These are phyloP conservation scores for Mormyrops boulengeri DNA, from an alignment of 2,797 vertebrate species.

Conservation along the genomic window DNA sequence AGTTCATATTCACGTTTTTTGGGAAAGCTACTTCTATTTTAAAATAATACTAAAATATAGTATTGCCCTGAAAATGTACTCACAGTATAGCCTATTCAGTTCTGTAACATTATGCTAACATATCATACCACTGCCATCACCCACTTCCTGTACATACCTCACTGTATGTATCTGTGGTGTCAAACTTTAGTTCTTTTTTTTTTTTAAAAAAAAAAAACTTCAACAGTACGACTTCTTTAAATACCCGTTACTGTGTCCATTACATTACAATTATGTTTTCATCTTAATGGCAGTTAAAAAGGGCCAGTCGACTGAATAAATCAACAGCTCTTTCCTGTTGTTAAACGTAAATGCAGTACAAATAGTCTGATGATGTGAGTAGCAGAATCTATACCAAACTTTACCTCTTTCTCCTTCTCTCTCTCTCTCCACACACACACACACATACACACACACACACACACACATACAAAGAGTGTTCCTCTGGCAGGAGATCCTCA, in stretches of 20 bases:
- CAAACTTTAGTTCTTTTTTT: neutral
- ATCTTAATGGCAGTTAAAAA: neutral
- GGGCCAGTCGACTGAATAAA: neutral
- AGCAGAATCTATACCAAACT: neutral
- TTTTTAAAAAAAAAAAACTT: neutral
- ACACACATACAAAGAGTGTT: neutral
- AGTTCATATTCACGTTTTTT: conserved; percentile 3
- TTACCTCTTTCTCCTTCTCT: neutral
- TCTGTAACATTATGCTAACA: conserved; percentile 9
- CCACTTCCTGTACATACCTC: neutral
- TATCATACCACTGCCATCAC: neutral
- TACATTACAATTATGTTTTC: neutral
- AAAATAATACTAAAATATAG: conserved; percentile 23
- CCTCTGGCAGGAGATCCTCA: neutral
- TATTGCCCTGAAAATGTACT: conserved; percentile 19
- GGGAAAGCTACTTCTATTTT: conserved; percentile 18
- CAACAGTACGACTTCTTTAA: neutral
- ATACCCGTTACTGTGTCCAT: neutral
- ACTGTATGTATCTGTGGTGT: neutral
- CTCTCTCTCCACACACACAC: neutral
- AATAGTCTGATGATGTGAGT: neutral
- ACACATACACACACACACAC: neutral
- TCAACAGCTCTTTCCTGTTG: neutral
- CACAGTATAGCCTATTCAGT: conserved; percentile 10
- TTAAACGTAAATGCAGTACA: neutral